Percentiles rank a stretch among this genome's conserved stretches.
Evolutionary conservation across 2,888 invertebrate species (phyloP).

Genomic region (Bellardia bayeri): DNA sequence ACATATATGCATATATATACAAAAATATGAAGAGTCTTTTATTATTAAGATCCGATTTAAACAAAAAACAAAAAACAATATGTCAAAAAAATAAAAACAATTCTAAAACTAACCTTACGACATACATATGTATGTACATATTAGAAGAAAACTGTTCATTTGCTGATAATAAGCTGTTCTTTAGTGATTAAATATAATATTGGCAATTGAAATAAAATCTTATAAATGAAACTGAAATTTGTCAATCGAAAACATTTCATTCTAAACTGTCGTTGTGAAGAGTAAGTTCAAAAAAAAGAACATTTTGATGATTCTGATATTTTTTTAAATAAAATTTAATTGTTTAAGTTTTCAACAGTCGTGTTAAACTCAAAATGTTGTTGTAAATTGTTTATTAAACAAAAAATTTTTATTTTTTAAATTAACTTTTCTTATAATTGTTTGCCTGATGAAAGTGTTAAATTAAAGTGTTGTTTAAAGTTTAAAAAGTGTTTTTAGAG

Average conservation of each 20-base stretch:
- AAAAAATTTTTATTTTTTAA: too few relatives aligned
- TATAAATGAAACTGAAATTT: constrained; percentile 77
- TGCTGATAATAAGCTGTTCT: constrained; percentile 55
- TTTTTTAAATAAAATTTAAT: constrained; percentile 16
- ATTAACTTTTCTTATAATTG: too few relatives aligned
- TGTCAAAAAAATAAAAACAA: constrained; percentile 1
- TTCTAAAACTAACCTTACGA: constrained; percentile 8
- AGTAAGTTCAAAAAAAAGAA: constrained; percentile 62
- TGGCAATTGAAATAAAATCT: constrained; percentile 63
- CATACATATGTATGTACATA: background rate
- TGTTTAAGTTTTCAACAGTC: constrained; percentile 12
- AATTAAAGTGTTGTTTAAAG: too few relatives aligned
- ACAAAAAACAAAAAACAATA: constrained; percentile 17
- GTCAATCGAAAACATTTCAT: constrained; percentile 68
- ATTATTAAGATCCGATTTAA: constrained; percentile 11
- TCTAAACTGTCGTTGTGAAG: constrained; percentile 60
- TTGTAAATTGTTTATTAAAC: too few relatives aligned
- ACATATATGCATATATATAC: background rate
- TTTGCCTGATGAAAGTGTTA: too few relatives aligned
- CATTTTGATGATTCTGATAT: constrained; percentile 18
- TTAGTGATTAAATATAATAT: constrained; percentile 21
- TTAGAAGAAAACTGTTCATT: constrained; percentile 54
- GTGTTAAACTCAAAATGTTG: background rate
- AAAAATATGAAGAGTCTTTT: constrained; percentile 6
- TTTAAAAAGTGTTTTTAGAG: background rate